phyloP scores from a whole-genome alignment of 1,140 invertebrate species.

The Anthonomus grandis region DNA sequence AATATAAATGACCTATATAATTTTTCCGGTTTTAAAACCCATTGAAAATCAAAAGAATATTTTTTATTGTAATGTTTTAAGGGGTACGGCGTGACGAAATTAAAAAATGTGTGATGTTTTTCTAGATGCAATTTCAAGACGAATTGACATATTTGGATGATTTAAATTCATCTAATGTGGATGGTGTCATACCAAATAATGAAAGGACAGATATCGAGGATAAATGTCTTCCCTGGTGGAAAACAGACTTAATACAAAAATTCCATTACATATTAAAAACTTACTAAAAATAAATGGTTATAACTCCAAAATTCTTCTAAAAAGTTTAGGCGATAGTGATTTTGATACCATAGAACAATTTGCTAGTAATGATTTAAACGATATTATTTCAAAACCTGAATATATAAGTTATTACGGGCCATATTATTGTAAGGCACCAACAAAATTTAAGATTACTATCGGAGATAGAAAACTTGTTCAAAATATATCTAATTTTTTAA shows the following conservation, averaged over 20 bases:
- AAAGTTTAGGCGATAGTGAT: neutral
- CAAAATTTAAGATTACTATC: neutral
- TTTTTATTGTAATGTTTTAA: too few relatives aligned
- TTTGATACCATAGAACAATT: neutral
- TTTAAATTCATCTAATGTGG: too few relatives aligned
- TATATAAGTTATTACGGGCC: neutral
- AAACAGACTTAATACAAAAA: neutral
- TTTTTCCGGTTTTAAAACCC: too few relatives aligned
- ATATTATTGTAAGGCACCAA: neutral
- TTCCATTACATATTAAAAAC: neutral
- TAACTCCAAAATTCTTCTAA: neutral
- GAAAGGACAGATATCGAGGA: neutral
- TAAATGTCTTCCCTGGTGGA: neutral
- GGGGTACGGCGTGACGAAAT: too few relatives aligned
- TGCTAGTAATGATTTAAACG: neutral
- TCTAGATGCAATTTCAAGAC: too few relatives aligned
- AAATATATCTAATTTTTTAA: neutral
- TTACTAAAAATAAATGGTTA: too few relatives aligned
- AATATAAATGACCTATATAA: too few relatives aligned
- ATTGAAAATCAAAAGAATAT: too few relatives aligned
- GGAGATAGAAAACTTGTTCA: neutral
- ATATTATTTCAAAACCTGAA: neutral
- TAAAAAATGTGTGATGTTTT: too few relatives aligned
- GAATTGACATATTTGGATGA: too few relatives aligned
- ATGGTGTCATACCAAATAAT: too few relatives aligned